Evolutionary conservation across 2,888 invertebrate genomes (phyloP).

Genomic region (Hybos culiciformis): DNA sequence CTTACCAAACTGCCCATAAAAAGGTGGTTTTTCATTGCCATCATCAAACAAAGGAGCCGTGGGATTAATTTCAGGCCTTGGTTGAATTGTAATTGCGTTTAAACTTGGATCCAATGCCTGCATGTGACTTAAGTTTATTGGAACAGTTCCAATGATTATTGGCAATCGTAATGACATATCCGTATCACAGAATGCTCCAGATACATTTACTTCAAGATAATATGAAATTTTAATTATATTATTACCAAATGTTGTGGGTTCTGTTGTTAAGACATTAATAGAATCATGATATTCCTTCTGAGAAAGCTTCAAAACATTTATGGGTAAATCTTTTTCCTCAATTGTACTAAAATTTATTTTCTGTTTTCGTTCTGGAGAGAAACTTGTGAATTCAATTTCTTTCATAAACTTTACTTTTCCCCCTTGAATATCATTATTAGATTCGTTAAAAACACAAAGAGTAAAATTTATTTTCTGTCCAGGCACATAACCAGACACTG

Average conservation of each 20-base stretch:
- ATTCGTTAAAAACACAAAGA: slow-evolving; percentile 58
- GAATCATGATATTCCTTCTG: slow-evolving; percentile 44
- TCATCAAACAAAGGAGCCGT: no score
- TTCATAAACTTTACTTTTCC: background rate
- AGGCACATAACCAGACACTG: slow-evolving; percentile 58
- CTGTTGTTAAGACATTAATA: slow-evolving; percentile 49
- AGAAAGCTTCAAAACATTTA: slow-evolving; percentile 40
- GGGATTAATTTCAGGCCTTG: no score
- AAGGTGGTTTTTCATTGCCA: no score
- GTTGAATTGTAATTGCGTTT: slow-evolving; percentile 5
- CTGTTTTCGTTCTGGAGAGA: background rate
- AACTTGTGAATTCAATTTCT: background rate
- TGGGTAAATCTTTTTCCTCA: slow-evolving; percentile 37
- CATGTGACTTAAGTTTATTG: slow-evolving; percentile 16
- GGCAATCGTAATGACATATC: slow-evolving; percentile 26
- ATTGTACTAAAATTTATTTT: slow-evolving; percentile 15
- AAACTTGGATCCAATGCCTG: background rate
- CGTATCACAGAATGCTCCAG: slow-evolving; percentile 26
- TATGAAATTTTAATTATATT: slow-evolving; percentile 28
- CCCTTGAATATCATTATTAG: slow-evolving; percentile 41
- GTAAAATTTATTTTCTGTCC: slow-evolving; percentile 58
- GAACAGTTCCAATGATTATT: slow-evolving; percentile 25
- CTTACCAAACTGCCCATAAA: background rate
- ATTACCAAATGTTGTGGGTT: slow-evolving; percentile 42
- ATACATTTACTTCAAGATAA: slow-evolving; percentile 24